Evolutionary conservation across 2,113 vertebrate species (phyloP).

Genomic region (Muntiacus reevesi): DNA sequence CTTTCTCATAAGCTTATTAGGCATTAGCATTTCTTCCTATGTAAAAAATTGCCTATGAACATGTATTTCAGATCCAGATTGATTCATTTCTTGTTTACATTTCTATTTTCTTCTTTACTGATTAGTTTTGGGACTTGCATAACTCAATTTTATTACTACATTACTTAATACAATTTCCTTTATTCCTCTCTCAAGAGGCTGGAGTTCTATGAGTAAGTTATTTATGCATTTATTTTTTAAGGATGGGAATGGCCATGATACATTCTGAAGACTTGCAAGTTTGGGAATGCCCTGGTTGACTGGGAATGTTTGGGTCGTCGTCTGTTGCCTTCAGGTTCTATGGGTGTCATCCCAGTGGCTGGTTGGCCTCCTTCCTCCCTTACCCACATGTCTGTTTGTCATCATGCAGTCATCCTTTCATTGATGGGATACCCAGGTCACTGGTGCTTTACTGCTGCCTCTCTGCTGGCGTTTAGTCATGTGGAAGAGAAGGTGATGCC

Average conservation of each 20-base stretch:
- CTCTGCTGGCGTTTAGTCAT: not conserved
- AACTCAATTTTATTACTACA: not conserved
- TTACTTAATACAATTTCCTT: slow-evolving; percentile 30
- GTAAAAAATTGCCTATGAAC: not conserved
- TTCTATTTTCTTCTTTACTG: slow-evolving; percentile 3
- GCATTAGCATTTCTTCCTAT: not conserved
- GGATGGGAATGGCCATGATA: not conserved
- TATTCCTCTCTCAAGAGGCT: slow-evolving; percentile 10
- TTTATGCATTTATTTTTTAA: not conserved
- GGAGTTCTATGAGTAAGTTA: not conserved
- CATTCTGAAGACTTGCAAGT: not conserved
- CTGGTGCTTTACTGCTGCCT: not conserved
- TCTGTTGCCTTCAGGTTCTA: not conserved
- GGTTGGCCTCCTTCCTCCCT: not conserved
- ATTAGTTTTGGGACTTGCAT: slow-evolving; percentile 15
- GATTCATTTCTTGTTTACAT: slow-evolving; percentile 26
- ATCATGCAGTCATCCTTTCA: not conserved
- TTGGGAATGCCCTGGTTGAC: not conserved
- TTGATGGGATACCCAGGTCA: not conserved
- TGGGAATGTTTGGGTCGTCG: not conserved
- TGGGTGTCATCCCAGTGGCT: not conserved
- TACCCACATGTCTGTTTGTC: not conserved
- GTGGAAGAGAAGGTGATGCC: not conserved
- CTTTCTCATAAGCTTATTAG: slow-evolving; percentile 1
- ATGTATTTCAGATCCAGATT: slow-evolving; percentile 8